These are phyloP conservation scores for Rambutsinella grinnellia DNA, from an alignment of 2,888 invertebrate species.

Conservation along the genomic window DNA sequence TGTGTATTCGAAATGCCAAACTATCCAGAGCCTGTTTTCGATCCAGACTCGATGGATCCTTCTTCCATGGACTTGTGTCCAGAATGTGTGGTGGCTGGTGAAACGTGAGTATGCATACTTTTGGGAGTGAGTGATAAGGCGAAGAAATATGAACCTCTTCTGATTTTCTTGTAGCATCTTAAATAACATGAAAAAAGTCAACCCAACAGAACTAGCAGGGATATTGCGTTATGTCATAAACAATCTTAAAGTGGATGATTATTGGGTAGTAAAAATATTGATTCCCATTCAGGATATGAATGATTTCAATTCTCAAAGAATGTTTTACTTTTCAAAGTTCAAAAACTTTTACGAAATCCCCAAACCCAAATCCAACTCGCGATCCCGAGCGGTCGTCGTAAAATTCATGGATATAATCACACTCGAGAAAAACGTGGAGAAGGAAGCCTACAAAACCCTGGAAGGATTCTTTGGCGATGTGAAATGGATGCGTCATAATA, in stretches of 20 bases:
- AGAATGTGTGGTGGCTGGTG: slow-evolving; percentile 38
- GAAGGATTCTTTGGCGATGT: slow-evolving; percentile 91
- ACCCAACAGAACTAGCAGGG: background rate
- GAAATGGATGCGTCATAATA: slow-evolving; percentile 95
- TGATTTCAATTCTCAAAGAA: background rate
- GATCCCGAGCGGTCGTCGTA: slow-evolving; percentile 84
- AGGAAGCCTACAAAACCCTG: slow-evolving; percentile 84
- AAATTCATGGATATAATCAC: slow-evolving; percentile 87
- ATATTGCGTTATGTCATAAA: slow-evolving; percentile 30
- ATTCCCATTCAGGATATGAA: background rate
- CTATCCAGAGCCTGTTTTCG: slow-evolving; percentile 39
- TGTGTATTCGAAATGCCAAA: slow-evolving; percentile 51
- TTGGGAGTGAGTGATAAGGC: too few relatives aligned
- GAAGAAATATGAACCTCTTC: background rate
- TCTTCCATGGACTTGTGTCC: slow-evolving; percentile 44
- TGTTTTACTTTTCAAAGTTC: background rate
- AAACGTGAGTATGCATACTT: too few relatives aligned
- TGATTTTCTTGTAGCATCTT: slow-evolving; percentile 17
- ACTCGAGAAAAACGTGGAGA: slow-evolving; percentile 81
- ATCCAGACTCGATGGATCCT: slow-evolving; percentile 46
- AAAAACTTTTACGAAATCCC: slow-evolving; percentile 31
- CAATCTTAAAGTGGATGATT: slow-evolving; percentile 28
- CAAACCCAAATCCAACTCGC: slow-evolving; percentile 22
- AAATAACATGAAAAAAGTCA: slow-evolving; percentile 35
- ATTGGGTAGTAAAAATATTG: slow-evolving; percentile 19